Percentiles rank a stretch among this genome's conserved stretches.
Conservation (phyloP, 1,140 invertebrate genomes). For the Drosophila athabasca region DNA sequence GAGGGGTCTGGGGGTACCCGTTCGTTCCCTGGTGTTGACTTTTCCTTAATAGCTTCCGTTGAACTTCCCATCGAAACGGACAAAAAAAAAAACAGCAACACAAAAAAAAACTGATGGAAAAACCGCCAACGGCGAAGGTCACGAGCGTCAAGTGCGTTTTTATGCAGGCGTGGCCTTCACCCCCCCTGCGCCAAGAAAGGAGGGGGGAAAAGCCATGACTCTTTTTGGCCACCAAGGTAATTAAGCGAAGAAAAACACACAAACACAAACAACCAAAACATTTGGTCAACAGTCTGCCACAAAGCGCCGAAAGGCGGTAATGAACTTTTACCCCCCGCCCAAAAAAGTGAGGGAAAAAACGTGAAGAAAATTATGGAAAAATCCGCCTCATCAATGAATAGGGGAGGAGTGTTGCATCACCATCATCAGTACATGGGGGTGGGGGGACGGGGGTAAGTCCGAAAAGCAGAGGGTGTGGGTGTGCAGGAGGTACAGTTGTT, state of each 20-base stretch:
- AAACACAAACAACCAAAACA: slow-evolving; percentile 18
- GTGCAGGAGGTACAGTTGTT: neutral
- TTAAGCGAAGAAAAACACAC: slow-evolving; percentile 33
- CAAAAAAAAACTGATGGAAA: slow-evolving; percentile 15
- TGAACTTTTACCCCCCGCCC: slow-evolving; percentile 45
- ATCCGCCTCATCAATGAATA: slow-evolving; percentile 1
- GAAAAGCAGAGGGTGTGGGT: too few relatives aligned
- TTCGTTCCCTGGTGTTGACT: slow-evolving; percentile 39
- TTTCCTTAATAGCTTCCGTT: slow-evolving; percentile 70
- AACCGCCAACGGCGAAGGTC: slow-evolving; percentile 53
- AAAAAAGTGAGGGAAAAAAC: slow-evolving; percentile 13
- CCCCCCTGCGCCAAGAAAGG: too few relatives aligned
- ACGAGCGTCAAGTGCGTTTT: slow-evolving; percentile 64
- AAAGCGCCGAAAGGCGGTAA: slow-evolving; percentile 54
- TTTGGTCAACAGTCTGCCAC: slow-evolving; percentile 38
- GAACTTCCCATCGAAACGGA: slow-evolving; percentile 43
- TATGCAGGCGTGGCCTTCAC: slow-evolving; percentile 33
- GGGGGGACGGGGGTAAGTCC: too few relatives aligned
- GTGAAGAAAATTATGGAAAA: too few relatives aligned
- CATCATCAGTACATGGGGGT: neutral
- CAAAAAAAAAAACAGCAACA: too few relatives aligned
- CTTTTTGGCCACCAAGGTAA: slow-evolving; percentile 60
- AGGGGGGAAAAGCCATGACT: slow-evolving; percentile 31
- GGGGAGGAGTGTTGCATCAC: slow-evolving; percentile 31
- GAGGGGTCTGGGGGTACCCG: too few relatives aligned